Base-by-base conservation (phyloP, 2,113 vertebrate species). In the Petroica traversi region DNA sequence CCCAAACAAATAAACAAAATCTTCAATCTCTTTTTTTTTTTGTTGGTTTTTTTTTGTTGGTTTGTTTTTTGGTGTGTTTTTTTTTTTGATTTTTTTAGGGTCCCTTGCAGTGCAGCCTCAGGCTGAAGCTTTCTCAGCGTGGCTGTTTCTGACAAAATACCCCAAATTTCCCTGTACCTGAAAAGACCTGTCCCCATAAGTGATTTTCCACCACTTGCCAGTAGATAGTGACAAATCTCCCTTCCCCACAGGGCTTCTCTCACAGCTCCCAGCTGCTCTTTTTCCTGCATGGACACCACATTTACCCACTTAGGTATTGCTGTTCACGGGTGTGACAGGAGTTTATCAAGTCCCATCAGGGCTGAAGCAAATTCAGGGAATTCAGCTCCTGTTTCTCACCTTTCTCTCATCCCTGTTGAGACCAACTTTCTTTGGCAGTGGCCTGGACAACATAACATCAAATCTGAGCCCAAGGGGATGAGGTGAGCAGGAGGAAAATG, bases 41-140 rank as follows among this genome's bases (percentile, higher is more conserved):
- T 61, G 58, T 58, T n/a, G n/a, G n/a, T n/a, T n/a, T n/a, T n/a
- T n/a, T n/a, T n/a, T n/a, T n/a, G n/a, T n/a, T n/a, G n/a, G n/a
- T n/a, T n/a, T n/a, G n/a, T n/a, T n/a, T n/a, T n/a, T n/a, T n/a
- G n/a, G n/a, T n/a, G n/a, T n/a, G n/a, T 7, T 8, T 11, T 31
- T 26, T 3, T 46, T 18, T 45, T 41, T 61, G 58, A 54, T 1
- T 41, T 41, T 41, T 41, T 41, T 41, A n/a, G 51, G 5, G 17
- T 40, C 5, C 14, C 11, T 18, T 55, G 48, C 20, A 68, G 20
- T 16, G 9, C 64, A 57, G 73, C 25, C 40, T 72, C 0, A 3
- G 20, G 23, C 16, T 48, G 45, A 77, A 69, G 16, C n/a, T 88
- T 73, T 73, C 40, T 51, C n/a, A 51, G 0, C 0, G 1, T 55